phyloP scores from a whole-genome alignment of 2,113 vertebrate genomes.

The Tupaia tana region DNA sequence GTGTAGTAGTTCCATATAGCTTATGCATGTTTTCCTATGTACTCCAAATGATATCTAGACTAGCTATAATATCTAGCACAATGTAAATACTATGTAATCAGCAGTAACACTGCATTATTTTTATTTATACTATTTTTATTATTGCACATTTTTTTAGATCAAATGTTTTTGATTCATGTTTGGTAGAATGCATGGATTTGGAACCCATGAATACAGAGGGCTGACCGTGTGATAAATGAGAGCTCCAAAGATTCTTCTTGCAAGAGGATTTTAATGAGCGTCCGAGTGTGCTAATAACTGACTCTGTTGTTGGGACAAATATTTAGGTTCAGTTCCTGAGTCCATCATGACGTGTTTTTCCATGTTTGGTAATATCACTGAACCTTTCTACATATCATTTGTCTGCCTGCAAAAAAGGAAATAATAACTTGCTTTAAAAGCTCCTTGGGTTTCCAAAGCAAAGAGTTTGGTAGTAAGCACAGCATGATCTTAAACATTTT shows the following conservation, averaged over 20 bases:
- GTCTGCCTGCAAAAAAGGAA: neutral
- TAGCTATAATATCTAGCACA: too few relatives aligned
- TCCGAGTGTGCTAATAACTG: neutral
- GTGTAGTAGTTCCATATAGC: too few relatives aligned
- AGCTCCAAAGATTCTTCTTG: neutral
- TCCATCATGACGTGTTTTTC: neutral
- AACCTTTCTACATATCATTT: constrained; percentile 38
- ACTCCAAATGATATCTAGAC: too few relatives aligned
- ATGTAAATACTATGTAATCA: too few relatives aligned
- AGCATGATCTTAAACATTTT: neutral
- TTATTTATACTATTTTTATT: too few relatives aligned
- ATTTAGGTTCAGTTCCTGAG: neutral
- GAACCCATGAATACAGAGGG: too few relatives aligned
- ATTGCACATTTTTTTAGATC: too few relatives aligned
- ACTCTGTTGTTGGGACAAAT: neutral
- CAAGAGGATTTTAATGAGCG: constrained; percentile 47
- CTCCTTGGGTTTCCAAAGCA: neutral
- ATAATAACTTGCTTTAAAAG: neutral
- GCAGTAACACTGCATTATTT: too few relatives aligned
- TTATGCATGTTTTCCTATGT: too few relatives aligned
- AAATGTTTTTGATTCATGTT: too few relatives aligned
- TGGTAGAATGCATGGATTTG: too few relatives aligned
- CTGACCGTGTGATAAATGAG: neutral
- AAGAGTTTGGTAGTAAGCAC: neutral
- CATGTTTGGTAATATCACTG: neutral